Evolutionary conservation across 2,113 vertebrate genomes (phyloP).

Genomic region (Panthera leo): DNA sequence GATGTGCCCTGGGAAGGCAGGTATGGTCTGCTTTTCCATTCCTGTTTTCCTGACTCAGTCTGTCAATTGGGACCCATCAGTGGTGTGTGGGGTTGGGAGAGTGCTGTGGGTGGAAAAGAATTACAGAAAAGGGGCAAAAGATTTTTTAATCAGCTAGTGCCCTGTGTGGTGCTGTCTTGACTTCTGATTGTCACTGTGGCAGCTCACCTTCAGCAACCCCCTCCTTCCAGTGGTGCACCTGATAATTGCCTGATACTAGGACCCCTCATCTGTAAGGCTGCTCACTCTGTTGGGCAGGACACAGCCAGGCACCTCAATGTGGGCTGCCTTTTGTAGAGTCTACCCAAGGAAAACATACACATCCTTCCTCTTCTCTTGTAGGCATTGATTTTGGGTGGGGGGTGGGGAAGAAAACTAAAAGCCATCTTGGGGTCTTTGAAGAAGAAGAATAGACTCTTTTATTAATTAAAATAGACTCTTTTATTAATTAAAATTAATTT

Average conservation of each 20-base stretch:
- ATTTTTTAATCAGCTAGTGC: background rate
- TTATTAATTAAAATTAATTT: too few species aligned
- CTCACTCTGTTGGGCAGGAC: background rate
- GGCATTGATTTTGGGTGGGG: background rate
- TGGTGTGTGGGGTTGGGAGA: background rate
- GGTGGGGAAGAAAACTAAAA: background rate
- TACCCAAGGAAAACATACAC: background rate
- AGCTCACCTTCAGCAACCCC: background rate
- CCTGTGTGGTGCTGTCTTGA: background rate
- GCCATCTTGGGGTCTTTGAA: background rate
- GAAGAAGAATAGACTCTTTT: background rate
- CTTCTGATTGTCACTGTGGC: background rate
- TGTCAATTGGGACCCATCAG: background rate
- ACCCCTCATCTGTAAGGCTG: background rate
- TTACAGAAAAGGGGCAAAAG: background rate
- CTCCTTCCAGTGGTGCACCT: rapidly evolving
- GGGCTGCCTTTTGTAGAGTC: background rate
- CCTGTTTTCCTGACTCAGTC: background rate
- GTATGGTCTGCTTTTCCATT: background rate
- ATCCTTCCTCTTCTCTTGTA: background rate
- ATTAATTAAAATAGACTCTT: too few species aligned
- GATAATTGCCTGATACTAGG: too few species aligned
- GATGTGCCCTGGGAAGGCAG: background rate
- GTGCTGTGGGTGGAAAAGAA: background rate
- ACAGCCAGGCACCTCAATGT: background rate